phyloP scores from a whole-genome alignment of 2,888 invertebrate genomes.

The Eutolmus rufibarbis region DNA sequence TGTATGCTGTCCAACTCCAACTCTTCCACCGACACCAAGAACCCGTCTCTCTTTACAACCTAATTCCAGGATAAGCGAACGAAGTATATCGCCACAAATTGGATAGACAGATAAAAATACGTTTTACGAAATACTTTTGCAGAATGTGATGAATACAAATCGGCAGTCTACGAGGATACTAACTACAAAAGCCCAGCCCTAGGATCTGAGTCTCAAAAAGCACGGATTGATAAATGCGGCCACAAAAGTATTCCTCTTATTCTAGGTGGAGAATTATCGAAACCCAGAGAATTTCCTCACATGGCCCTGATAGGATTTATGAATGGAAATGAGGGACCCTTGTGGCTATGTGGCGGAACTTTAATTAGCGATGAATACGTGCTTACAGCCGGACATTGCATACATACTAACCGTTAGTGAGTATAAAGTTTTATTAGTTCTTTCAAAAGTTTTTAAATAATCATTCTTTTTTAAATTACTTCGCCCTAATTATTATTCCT shows the following conservation, averaged over 20 bases:
- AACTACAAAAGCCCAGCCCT: neutral
- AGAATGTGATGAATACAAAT: conserved; percentile 47
- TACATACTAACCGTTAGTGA: conserved; percentile 44
- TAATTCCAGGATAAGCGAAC: conserved; percentile 6
- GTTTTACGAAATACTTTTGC: neutral
- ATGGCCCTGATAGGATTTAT: conserved; percentile 54
- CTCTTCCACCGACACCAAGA: neutral
- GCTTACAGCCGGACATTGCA: conserved; percentile 68
- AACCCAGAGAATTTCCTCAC: conserved; percentile 57
- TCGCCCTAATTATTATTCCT: no score
- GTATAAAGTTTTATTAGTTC: neutral
- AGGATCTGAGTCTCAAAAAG: neutral
- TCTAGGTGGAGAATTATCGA: conserved; percentile 54
- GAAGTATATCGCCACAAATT: neutral
- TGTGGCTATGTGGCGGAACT: conserved; percentile 66
- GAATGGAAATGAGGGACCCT: conserved; percentile 32
- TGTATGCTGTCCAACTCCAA: conserved; percentile 50
- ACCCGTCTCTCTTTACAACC: neutral
- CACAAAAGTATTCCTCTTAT: conserved; percentile 62
- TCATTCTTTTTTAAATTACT: no score
- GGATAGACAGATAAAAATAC: neutral
- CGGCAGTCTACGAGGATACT: conserved; percentile 37
- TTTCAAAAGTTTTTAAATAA: no score
- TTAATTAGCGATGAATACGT: conserved; percentile 65
- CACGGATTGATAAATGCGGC: conserved; percentile 44